Percentiles rank a stretch among this genome's conserved stretches.
Conservation (phyloP, 2,888 invertebrate genomes). For the Spilarctia lutea region DNA sequence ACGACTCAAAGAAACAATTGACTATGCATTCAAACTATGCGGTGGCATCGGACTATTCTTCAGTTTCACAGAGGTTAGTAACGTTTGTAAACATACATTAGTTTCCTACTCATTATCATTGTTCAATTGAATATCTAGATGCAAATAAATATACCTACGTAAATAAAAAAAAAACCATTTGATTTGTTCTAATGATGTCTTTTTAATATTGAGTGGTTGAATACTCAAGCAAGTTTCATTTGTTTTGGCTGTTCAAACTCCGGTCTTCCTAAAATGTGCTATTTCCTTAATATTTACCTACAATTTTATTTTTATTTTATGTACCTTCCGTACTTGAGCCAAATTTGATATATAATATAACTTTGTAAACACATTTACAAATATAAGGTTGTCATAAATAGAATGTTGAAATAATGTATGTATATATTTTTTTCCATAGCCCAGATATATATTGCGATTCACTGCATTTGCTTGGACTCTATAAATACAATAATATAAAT, state of each 20-base stretch:
- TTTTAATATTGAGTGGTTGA: background rate
- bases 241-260: background rate
- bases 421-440: no score
- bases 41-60: conserved; percentile 98
- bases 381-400: no score
- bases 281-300: background rate
- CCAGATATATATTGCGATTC: no score
- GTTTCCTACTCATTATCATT: conserved; percentile 19
- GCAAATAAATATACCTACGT: conserved; percentile 8
- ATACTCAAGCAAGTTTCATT: background rate
- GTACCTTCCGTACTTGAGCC: background rate
- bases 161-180: background rate
- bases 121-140: conserved; percentile 24
- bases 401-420: no score
- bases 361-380: background rate
- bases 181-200: background rate
- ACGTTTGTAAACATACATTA: background rate
- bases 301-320: background rate
- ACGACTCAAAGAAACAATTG: conserved; percentile 91
- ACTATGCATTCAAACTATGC: conserved; percentile 95
- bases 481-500: no score
- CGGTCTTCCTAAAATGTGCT: background rate
- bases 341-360: background rate
- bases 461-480: no score
- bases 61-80: conserved; percentile 97